Evolutionary conservation across 2,888 invertebrate genomes (phyloP).

Genomic region (Cerastis leucographa): DNA sequence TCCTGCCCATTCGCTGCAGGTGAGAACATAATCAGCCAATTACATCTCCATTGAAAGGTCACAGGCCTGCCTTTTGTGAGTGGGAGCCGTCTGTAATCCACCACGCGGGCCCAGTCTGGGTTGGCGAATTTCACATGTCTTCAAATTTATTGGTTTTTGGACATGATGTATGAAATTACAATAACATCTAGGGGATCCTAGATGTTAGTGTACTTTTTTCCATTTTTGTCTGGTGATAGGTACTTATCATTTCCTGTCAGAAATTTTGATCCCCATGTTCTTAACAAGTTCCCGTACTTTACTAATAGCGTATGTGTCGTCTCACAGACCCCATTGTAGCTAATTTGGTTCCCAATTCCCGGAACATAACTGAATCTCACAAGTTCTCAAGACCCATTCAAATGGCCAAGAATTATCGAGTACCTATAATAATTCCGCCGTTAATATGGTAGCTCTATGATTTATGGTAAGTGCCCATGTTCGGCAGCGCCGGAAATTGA

Average conservation of each 20-base stretch:
- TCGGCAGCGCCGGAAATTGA: constrained; percentile 65
- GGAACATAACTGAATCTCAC: constrained; percentile 10
- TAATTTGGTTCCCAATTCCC: constrained; percentile 1
- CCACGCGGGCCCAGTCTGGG: not conserved
- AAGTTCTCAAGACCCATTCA: constrained; percentile 41
- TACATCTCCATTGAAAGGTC: not conserved
- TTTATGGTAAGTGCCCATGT: constrained; percentile 66
- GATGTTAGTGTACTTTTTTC: too few relatives aligned
- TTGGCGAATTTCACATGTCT: not conserved
- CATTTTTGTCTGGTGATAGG: not conserved
- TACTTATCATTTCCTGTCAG: not conserved
- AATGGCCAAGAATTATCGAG: constrained; percentile 52
- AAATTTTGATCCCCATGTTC: not conserved
- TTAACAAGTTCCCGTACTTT: not conserved
- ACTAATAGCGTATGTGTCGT: too few relatives aligned
- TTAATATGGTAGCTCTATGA: constrained; percentile 63
- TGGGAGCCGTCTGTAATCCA: too few relatives aligned
- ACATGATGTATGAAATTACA: too few relatives aligned
- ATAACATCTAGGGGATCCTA: too few relatives aligned
- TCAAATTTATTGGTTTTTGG: not conserved
- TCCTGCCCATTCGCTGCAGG: not conserved
- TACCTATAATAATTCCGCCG: constrained; percentile 57
- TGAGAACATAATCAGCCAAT: not conserved
- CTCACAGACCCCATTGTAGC: not conserved
- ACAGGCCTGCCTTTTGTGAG: not conserved